Conservation (phyloP, 2,113 vertebrate genomes). For the Perca fluviatilis region DNA sequence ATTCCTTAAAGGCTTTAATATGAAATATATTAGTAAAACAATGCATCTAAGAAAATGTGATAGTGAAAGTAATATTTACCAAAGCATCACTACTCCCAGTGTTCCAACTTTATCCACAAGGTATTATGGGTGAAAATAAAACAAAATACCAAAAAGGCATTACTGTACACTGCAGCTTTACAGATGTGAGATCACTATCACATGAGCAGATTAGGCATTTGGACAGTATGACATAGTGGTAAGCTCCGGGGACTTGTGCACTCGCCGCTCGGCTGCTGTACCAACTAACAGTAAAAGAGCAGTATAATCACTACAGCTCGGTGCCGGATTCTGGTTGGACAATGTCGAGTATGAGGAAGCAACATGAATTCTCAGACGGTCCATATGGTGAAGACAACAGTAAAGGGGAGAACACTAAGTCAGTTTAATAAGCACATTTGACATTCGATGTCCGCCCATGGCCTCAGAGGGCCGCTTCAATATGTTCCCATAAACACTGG, state of each 20-base stretch:
- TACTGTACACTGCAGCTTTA: slow-evolving; percentile 41
- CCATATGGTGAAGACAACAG: slow-evolving; percentile 69
- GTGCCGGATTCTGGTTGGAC: slow-evolving; percentile 46
- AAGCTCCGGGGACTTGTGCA: slow-evolving; percentile 48
- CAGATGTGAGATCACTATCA: slow-evolving; percentile 63
- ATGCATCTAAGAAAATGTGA: slow-evolving; percentile 17
- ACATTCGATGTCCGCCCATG: slow-evolving; percentile 73
- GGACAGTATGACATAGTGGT: slow-evolving; percentile 57
- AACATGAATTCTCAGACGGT: slow-evolving; percentile 64
- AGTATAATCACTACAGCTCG: slow-evolving; percentile 55
- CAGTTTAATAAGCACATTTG: slow-evolving; percentile 85
- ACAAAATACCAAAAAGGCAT: slow-evolving; percentile 2
- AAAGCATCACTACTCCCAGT: slow-evolving; percentile 18
- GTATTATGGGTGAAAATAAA: slow-evolving; percentile 32
- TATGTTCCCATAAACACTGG: slow-evolving; percentile 76
- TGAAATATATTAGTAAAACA: slow-evolving; percentile 4
- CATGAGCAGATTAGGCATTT: slow-evolving; percentile 54
- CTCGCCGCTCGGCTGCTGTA: slow-evolving; percentile 46
- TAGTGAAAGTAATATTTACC: slow-evolving; percentile 12
- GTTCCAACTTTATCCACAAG: slow-evolving; percentile 27
- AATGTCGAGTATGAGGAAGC: slow-evolving; percentile 46
- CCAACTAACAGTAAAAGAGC: slow-evolving; percentile 59
- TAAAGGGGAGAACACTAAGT: slow-evolving; percentile 74
- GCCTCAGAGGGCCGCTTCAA: slow-evolving; percentile 72
- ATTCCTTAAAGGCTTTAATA: not conserved